Base-by-base conservation (phyloP, 2,113 vertebrate species). In the Dicentrarchus labrax region DNA sequence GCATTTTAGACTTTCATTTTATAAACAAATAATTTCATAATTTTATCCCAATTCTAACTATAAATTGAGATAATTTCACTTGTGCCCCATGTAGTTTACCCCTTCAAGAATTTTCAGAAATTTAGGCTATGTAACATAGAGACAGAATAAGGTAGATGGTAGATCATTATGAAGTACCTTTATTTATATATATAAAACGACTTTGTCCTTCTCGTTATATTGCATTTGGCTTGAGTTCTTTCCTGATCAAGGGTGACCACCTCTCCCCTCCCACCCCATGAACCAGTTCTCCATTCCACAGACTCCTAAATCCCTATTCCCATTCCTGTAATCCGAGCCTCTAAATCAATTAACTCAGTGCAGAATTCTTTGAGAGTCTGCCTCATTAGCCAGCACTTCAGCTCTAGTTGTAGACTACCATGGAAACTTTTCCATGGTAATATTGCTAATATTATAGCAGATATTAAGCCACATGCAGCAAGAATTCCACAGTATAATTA, bases 291-390 rank as follows among this genome's bases (percentile, higher is more conserved):
- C 45, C 39, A 78, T 24, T 47, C 66, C 48, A 66, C 41, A 45
- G 51, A 47, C 61, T 72, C 77, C 45, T 41, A 59, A 69, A 86
- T 67, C 79, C 77, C 47, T 30, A 17, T 51, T 57, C 54, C 79
- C 86, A 54, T 43, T 75, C 48, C 50, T 65, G 56, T 83, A 48
- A 86, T 66, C 75, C 38, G 2, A 70, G 64, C 45, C 19, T 76
- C 24, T 4, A 66, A 76, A 80, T 86, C 76, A 85, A 86, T 86
- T 56, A 84, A 85, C 57, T 19, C 60, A 21, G 17, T 0, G 36
- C n/a, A 57, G n/a, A 74, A 50, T 70, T 72, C 19, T 74, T 16
- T 47, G 48, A 66, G 45, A 82, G 72, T 51, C 60, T 60, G 22
- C 22, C 69, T 61, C 41, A 81, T 86, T 86, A 86, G 50, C 84